phyloP scores from a whole-genome alignment of 2,797 vertebrate genomes.

The Dipus sagitta region DNA sequence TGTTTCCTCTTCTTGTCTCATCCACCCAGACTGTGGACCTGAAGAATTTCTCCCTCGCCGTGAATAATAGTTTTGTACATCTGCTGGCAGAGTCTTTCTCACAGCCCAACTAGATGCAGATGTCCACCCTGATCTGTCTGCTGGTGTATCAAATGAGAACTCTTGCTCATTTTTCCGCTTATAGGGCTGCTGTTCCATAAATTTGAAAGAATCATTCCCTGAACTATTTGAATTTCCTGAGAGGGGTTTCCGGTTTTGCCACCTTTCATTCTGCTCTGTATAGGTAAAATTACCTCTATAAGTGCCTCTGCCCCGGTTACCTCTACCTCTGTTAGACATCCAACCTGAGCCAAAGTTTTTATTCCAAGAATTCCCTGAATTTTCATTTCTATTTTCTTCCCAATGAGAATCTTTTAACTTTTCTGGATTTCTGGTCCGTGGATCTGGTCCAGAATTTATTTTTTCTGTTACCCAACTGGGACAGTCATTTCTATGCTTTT shows the following conservation, averaged over 20 bases:
- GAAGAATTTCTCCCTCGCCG: conserved; percentile 92
- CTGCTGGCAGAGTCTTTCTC: conserved; percentile 96
- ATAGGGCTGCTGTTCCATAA: conserved; percentile 92
- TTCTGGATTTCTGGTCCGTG: conserved; percentile 87
- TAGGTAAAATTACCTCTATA: conserved; percentile 89
- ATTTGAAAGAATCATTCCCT: conserved; percentile 93
- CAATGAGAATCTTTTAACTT: conserved; percentile 86
- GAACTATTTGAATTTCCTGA: conserved; percentile 93
- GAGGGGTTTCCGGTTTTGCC: conserved; percentile 93
- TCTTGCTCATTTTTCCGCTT: conserved; percentile 93
- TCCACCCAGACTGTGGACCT: conserved; percentile 91
- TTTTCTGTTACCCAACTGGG: conserved; percentile 96
- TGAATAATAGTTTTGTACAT: conserved; percentile 98
- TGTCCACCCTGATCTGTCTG: conserved; percentile 98
- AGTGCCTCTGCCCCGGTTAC: conserved; percentile 88
- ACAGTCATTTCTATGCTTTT: conserved; percentile 91
- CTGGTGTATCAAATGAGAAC: conserved; percentile 88
- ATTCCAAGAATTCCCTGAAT: conserved; percentile 90
- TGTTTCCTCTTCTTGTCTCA: conserved; percentile 92
- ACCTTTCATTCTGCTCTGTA: conserved; percentile 92
- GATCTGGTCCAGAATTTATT: conserved; percentile 89
- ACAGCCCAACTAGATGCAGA: conserved; percentile 98
- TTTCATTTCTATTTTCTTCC: conserved; percentile 89
- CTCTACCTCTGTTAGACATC: conserved; percentile 90
- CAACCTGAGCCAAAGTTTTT: conserved; percentile 89